Conservation (phyloP, 2,888 invertebrate genomes). For the Tenthredo mesomela region DNA sequence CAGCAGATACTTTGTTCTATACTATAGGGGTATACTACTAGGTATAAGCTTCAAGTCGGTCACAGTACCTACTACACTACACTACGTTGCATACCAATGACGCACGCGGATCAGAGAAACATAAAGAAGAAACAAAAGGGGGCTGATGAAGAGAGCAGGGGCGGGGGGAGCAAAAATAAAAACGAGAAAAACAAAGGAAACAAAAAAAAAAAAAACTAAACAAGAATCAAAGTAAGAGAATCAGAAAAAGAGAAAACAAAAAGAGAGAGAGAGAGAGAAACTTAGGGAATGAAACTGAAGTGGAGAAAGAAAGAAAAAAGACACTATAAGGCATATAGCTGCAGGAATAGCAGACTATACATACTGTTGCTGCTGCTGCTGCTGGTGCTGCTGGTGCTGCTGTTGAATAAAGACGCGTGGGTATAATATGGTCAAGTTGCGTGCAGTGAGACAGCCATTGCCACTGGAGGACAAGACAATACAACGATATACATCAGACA, state of each 20-base stretch:
- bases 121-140: neutral
- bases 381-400: neutral
- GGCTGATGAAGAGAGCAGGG: too few species aligned
- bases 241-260: neutral
- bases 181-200: neutral
- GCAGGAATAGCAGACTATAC: neutral
- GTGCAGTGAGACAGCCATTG: neutral
- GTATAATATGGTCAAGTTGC: constrained; percentile 7
- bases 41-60: neutral
- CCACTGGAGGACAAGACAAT: neutral
- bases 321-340: neutral
- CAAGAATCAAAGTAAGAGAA: neutral
- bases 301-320: neutral
- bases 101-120: constrained; percentile 17
- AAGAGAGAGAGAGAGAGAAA: neutral
- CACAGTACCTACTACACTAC: neutral
- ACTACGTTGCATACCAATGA: constrained; percentile 23
- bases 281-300: neutral
- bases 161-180: neutral
- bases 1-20: neutral
- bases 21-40: neutral
- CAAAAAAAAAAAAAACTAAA: neutral
- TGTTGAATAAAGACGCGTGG: neutral
- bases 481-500: neutral
- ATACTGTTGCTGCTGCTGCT: neutral